Base-by-base conservation (phyloP, 1,140 invertebrate species). In the Papilio polyxenes region DNA sequence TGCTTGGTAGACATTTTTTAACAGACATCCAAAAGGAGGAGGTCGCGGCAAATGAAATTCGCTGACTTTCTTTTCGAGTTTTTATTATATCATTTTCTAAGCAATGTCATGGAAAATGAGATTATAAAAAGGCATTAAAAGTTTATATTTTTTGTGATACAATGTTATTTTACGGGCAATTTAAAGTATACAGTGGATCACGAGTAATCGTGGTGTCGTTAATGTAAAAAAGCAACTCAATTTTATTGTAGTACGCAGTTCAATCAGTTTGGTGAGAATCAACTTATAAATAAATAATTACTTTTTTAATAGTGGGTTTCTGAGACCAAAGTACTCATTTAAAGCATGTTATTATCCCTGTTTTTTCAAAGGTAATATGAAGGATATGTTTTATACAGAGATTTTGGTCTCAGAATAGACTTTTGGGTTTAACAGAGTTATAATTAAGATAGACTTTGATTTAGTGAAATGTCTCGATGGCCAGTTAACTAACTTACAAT, bases 91-190 rank as follows among this genome's bases (percentile, higher is more conserved):
- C 0, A 69, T 17, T 59, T 79, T 79, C n/a, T 37, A 79, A 79
- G 37, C 76, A 79, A 40, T 59, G 31, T 79, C 56, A 79, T 59
- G 76, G 31, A 15, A 31, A 31, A 62, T 62, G 37, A 37, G 37
- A 59, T 59, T 62, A 79, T 15, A 17, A 79, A 79, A 79, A 44
- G 31, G 76, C 76, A 79, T 37, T 79, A 79, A 79, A 78, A 40
- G 37, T 23, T 79, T 79, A 79, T 79, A 53, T 59, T 59, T 79
- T 79, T 37, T 62, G 23, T 78, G 13, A 17, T 59, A 79, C 53
- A 62, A 79, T 44, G 76, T 62, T 59, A 59, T 79, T 79, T 53
- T 59, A 79, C 10, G 15, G n/a, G 37, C 11, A 40, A 59, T 79
- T 51, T 51, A 6, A 62, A 62, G n/a, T 62, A 62, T 59, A 31